Percentiles rank a stretch among this genome's conserved stretches.
Evolutionary conservation across 2,113 vertebrate species (phyloP).

Genomic region (Thunnus maccoyii): DNA sequence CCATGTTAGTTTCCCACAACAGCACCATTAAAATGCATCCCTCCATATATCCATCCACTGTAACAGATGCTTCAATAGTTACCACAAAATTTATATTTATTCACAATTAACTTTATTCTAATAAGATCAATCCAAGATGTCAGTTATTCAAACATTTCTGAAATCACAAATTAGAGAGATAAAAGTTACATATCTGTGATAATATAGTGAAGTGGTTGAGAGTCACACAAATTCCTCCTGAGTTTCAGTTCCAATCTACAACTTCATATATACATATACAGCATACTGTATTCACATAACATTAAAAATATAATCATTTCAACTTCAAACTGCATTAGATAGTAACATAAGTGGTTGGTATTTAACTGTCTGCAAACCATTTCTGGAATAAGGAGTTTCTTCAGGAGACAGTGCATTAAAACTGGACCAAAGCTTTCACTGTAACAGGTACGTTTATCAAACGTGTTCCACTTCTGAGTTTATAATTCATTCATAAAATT

Average conservation of each 20-base stretch:
- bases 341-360: no score
- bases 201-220: background rate
- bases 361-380: no score
- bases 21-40: background rate
- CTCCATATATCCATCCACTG: background rate
- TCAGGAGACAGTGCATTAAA: background rate
- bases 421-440: background rate
- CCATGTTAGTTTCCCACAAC: no score
- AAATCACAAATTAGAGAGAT: background rate
- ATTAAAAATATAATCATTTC: background rate
- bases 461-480: background rate
- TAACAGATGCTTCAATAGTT: background rate
- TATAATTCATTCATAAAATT: background rate
- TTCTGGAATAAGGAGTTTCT: background rate
- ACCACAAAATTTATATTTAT: background rate
- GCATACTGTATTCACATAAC: background rate
- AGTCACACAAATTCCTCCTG: background rate
- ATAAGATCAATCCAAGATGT: background rate
- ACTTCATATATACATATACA: constrained; percentile 4
- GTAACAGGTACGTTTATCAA: background rate
- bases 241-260: background rate
- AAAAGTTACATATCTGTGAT: background rate
- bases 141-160: background rate
- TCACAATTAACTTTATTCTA: constrained; percentile 16
- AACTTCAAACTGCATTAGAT: background rate